Evolutionary conservation across 2,113 vertebrate genomes (phyloP), one percentile per base, ranked within the genome.

Genomic region (Cyprinodon variegatus): DNA sequence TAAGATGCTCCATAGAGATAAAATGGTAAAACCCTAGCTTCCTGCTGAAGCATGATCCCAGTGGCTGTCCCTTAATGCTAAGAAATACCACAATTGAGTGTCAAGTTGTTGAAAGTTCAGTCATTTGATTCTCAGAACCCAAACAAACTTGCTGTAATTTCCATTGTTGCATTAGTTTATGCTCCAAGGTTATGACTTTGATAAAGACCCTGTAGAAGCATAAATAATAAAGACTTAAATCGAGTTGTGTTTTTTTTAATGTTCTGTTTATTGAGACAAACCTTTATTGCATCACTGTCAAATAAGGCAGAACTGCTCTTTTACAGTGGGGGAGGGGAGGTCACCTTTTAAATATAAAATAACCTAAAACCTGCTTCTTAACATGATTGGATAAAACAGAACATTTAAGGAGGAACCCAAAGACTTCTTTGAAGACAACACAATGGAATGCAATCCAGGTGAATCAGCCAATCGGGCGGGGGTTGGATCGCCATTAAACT

Each of bases 201-300:
- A 89, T 82, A 83, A n/a, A 61, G 75, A 61, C 48, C 65, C 64
- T 75, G 70, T 83, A 79, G 75, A 81, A 76, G 22, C 68, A 45
- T 59, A 41, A 46, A 41, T 38, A 87, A 86, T 83, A 87, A 87
- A 89, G 39, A 65, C 43, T 74, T 76, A n/a, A 78, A 76, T 67
- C 77, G 65, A 50, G 76, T 40, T 13, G 0, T 72, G 61, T n/a
- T 43, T 61, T 86, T 86, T 83, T 84, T 71, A 81, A 20, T 84
- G 80, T 87, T 83, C 43, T 9, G 57, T 90, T 92, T 87, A 88
- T 93, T 91, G 81, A 87, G 88, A 90, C 85, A 89, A 88, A 87
- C 70, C 80, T 85, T 92, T 93, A 92, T 92, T 94, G 93, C 91
- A 89, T 93, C 88, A 90, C 87, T 83, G 88, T 90, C 92, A 91